A percentile compares a stretch with the other conserved stretches of the same genome.
phyloP scores from a whole-genome alignment of 1,140 invertebrate genomes.

The Drosophila repleta region DNA sequence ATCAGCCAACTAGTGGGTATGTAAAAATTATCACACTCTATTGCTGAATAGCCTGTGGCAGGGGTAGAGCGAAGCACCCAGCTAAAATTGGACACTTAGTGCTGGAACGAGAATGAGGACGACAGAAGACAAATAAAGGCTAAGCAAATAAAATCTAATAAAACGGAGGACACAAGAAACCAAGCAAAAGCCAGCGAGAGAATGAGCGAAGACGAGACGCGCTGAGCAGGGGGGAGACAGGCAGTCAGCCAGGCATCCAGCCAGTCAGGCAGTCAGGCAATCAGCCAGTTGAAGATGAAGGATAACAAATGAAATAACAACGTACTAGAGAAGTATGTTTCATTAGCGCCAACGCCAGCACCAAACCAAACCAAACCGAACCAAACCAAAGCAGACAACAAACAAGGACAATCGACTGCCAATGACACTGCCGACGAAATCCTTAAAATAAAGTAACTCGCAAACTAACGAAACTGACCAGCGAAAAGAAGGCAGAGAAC shows the following conservation, averaged over 20 bases:
- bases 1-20: neutral
- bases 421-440: constrained; percentile 45
- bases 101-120: constrained; percentile 36
- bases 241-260: neutral
- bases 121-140: constrained; percentile 76
- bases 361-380: neutral
- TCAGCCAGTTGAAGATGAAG: constrained; percentile 20
- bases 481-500: constrained; percentile 3
- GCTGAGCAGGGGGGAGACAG: neutral
- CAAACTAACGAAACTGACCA: constrained; percentile 32
- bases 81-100: constrained; percentile 72
- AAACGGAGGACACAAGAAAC: constrained; percentile 70
- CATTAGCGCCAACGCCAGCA: constrained; percentile 61
- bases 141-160: constrained; percentile 82
- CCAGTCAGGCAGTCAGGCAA: constrained; percentile 27
- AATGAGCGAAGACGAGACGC: constrained; percentile 45
- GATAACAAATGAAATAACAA: constrained; percentile 75
- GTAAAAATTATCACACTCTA: constrained; percentile 51
- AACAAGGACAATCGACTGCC: constrained; percentile 59
- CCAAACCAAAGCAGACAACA: constrained; percentile 64
- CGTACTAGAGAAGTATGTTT: constrained; percentile 74
- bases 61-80: constrained; percentile 10
- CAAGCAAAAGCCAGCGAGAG: constrained; percentile 57
- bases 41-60: constrained; percentile 14
- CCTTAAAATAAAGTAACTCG: constrained; percentile 39